A percentile compares a stretch with the other conserved stretches of the same genome.
Evolutionary conservation across 2,888 invertebrate genomes (phyloP).

Genomic region (Drosophila paramelanica): DNA sequence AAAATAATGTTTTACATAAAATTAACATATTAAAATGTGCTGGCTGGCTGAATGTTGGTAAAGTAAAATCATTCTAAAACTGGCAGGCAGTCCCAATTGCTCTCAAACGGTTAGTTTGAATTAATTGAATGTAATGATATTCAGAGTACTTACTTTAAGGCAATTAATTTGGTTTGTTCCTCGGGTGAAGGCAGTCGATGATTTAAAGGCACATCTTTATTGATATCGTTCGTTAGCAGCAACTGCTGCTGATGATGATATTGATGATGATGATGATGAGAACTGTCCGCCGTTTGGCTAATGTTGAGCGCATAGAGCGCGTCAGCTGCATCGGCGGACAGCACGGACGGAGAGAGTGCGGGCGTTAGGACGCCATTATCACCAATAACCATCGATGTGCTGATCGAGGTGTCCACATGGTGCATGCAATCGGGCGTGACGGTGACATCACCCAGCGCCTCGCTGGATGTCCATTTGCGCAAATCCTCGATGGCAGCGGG

Average conservation of each 20-base stretch:
- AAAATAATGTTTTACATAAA: constrained; percentile 58
- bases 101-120: constrained; percentile 7
- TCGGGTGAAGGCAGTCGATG: constrained; percentile 95
- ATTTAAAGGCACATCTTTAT: constrained; percentile 88
- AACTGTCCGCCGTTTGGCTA: constrained; percentile 80
- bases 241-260: constrained; percentile 62
- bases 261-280: constrained; percentile 50
- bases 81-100: constrained; percentile 5
- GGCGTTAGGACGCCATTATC: constrained; percentile 84
- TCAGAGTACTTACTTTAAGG: constrained; percentile 89
- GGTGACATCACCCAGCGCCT: constrained; percentile 90
- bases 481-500: constrained; percentile 92
- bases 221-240: constrained; percentile 84
- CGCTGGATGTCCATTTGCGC: constrained; percentile 92
- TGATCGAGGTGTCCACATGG: constrained; percentile 87
- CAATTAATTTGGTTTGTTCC: constrained; percentile 93
- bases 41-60: background rate
- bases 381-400: constrained; percentile 84
- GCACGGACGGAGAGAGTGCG: constrained; percentile 84
- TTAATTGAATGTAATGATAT: background rate
- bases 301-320: constrained; percentile 82
- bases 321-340: constrained; percentile 84
- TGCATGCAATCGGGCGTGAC: constrained; percentile 92
- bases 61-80: constrained; percentile 16
- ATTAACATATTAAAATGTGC: constrained; percentile 44